A percentile compares a stretch with the other conserved stretches of the same genome.
phyloP scores from a whole-genome alignment of 2,797 vertebrate species.

The Anabas testudineus region DNA sequence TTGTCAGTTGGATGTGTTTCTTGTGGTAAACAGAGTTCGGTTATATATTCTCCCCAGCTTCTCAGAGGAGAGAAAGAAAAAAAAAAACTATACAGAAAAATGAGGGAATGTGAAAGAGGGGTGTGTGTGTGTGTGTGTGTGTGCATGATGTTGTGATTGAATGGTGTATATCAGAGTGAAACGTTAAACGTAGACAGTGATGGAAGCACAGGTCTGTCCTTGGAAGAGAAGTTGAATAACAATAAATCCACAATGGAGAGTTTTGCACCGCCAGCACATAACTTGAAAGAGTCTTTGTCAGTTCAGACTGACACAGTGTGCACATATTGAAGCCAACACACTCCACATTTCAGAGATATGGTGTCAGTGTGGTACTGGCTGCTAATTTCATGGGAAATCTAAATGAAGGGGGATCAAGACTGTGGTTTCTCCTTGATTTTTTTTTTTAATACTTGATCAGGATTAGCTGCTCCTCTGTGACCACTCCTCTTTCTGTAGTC shows the following conservation, averaged over 20 bases:
- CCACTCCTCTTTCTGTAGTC: slow-evolving; percentile 37
- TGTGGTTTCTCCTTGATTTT: slow-evolving; percentile 30
- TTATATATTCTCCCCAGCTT: slow-evolving; percentile 36
- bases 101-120: background rate
- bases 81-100: slow-evolving; percentile 9
- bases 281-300: slow-evolving; percentile 55
- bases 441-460: slow-evolving; percentile 45
- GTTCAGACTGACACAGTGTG: slow-evolving; percentile 48
- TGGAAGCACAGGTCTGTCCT: slow-evolving; percentile 42
- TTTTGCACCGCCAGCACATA: slow-evolving; percentile 58
- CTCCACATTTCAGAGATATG: slow-evolving; percentile 29
- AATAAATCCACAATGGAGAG: slow-evolving; percentile 50
- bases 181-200: slow-evolving; percentile 23
- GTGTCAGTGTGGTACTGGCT: slow-evolving; percentile 10
- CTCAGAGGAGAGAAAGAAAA: slow-evolving; percentile 21
- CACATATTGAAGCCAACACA: slow-evolving; percentile 34
- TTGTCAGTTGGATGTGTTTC: slow-evolving; percentile 51
- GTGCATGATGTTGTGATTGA: slow-evolving; percentile 3
- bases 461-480: slow-evolving; percentile 60
- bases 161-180: slow-evolving; percentile 16
- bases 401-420: slow-evolving; percentile 44
- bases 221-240: slow-evolving; percentile 58
- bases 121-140: background rate
- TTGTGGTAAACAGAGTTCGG: slow-evolving; percentile 49
- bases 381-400: slow-evolving; percentile 48